Conservation (phyloP, 2,113 vertebrate species). For the Zosterops lateralis region DNA sequence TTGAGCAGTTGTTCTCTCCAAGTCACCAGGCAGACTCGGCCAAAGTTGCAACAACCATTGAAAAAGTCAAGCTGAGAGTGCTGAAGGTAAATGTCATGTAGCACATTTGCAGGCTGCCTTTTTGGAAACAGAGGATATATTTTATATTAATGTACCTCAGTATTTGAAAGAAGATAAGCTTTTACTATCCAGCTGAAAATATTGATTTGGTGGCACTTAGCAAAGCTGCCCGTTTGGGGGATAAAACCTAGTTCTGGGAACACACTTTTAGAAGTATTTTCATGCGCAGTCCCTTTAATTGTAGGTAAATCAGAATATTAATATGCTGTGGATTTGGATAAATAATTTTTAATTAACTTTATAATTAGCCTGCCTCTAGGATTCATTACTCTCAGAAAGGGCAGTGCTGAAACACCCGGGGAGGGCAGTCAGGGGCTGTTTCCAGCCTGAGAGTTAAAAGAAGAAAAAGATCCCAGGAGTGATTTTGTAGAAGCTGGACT, state of each 20-base stretch:
- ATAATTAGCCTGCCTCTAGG: not conserved
- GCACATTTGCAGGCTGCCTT: not conserved
- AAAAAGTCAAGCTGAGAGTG: constrained; percentile 86
- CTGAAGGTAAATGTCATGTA: constrained; percentile 80
- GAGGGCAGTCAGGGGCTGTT: not conserved
- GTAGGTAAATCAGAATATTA: not conserved
- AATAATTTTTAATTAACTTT: not conserved
- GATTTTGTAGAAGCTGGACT: not conserved
- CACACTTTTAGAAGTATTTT: not conserved
- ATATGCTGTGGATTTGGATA: not conserved
- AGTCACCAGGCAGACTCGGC: constrained; percentile 69
- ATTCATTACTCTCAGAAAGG: not conserved
- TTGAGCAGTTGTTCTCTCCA: constrained; percentile 80
- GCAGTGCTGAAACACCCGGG: not conserved
- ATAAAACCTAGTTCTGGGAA: not conserved
- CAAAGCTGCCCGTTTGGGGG: not conserved
- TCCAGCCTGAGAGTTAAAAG: not conserved
- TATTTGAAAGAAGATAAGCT: not conserved
- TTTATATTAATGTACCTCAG: not conserved
- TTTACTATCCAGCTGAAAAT: not conserved
- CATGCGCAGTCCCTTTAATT: not conserved
- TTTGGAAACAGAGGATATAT: not conserved
- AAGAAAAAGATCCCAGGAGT: not conserved
- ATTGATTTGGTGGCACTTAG: not conserved
- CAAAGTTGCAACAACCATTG: constrained; percentile 66